These are phyloP conservation scores for Hippopotamus amphibius DNA, from an alignment of 2,113 vertebrate species.

Conservation along the genomic window DNA sequence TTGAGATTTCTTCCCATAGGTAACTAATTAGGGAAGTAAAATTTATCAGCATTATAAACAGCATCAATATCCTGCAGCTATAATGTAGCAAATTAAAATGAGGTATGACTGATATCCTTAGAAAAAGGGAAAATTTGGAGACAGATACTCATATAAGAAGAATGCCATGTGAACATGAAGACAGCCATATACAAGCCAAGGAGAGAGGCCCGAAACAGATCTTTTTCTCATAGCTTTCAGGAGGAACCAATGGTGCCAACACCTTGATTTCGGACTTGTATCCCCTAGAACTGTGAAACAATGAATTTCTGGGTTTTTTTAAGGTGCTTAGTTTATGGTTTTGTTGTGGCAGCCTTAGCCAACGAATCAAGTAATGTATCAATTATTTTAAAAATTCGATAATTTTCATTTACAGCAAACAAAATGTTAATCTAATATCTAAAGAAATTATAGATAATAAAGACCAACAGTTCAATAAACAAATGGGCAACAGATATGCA, in stretches of 20 bases:
- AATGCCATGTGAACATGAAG: neutral
- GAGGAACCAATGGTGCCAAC: neutral
- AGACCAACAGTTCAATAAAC: neutral
- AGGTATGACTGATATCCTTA: neutral
- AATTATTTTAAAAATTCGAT: neutral
- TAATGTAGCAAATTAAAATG: neutral
- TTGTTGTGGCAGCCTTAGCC: neutral
- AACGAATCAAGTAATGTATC: neutral
- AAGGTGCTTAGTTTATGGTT: neutral
- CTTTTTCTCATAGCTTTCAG: neutral
- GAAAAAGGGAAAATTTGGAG: neutral
- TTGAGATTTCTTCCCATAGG: neutral
- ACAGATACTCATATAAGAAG: neutral
- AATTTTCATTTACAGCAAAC: slow-evolving; percentile 3
- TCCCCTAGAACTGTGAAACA: neutral
- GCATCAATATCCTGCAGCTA: neutral
- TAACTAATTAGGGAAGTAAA: neutral
- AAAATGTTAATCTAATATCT: neutral
- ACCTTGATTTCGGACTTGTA: neutral
- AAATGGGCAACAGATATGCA: neutral
- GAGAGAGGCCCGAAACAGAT: neutral
- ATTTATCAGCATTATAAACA: neutral
- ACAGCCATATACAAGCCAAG: neutral
- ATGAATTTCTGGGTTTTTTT: neutral
- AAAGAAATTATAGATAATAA: neutral